These are phyloP conservation scores for Corythoichthys intestinalis DNA, from an alignment of 2,113 vertebrate species.

Conservation along the genomic window DNA sequence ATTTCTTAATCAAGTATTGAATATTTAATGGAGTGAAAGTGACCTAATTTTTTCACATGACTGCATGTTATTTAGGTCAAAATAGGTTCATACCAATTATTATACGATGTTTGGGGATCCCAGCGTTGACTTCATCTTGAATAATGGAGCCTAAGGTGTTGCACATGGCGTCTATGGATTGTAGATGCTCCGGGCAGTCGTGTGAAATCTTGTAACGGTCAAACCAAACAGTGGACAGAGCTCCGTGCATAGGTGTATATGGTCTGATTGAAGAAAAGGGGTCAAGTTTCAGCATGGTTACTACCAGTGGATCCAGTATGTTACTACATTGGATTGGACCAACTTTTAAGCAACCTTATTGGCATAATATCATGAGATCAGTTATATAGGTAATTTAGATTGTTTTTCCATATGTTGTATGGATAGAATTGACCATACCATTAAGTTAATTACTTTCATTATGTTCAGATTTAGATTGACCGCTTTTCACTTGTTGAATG, in stretches of 20 bases:
- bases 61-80: not conserved
- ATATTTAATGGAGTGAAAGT: too few species aligned
- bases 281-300: not conserved
- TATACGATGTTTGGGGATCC: slow-evolving; percentile 80
- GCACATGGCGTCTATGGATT: slow-evolving; percentile 82
- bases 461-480: too few species aligned
- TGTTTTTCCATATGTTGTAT: too few species aligned
- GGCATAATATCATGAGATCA: too few species aligned
- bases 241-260: slow-evolving; percentile 82
- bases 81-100: slow-evolving; percentile 73
- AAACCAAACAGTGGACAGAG: slow-evolving; percentile 83
- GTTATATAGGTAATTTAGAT: too few species aligned
- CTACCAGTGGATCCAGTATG: not conserved
- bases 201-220: slow-evolving; percentile 83
- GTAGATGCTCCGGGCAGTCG: slow-evolving; percentile 81
- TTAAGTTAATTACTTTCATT: too few species aligned
- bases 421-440: too few species aligned
- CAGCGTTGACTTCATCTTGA: slow-evolving; percentile 75
- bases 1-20: too few species aligned
- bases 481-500: too few species aligned
- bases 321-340: too few species aligned
- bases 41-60: too few species aligned
- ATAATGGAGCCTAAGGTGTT: slow-evolving; percentile 70
- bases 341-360: too few species aligned
- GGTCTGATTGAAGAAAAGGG: slow-evolving; percentile 67